Evolutionary conservation across 1,140 invertebrate species (phyloP).

Genomic region (Akabosia matsudoensis): DNA sequence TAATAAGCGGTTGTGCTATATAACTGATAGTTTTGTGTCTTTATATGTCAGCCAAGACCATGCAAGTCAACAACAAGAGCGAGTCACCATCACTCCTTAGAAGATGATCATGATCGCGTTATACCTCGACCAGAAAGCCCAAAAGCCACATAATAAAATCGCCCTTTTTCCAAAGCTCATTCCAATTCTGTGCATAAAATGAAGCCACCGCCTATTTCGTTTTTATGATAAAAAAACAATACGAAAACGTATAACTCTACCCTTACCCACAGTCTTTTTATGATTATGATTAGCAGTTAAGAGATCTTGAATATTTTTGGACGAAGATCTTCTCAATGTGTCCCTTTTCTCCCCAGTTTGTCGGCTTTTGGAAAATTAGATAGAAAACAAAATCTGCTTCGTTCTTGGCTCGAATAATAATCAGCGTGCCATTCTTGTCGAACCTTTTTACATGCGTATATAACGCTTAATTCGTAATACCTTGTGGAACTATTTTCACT

Average conservation of each 20-base stretch:
- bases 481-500: not conserved
- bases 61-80: not conserved
- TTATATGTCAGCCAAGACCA: slow-evolving; percentile 3
- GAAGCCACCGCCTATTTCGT: slow-evolving; percentile 7
- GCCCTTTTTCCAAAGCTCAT: slow-evolving; percentile 12
- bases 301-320: too few species aligned
- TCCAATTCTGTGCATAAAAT: slow-evolving; percentile 21
- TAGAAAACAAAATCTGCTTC: too few species aligned
- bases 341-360: not conserved
- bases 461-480: not conserved
- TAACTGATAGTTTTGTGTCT: not conserved
- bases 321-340: too few species aligned
- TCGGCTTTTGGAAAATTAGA: slow-evolving; percentile 4
- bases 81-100: too few species aligned
- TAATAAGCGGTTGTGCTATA: not conserved
- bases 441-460: not conserved
- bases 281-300: too few species aligned
- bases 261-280: too few species aligned
- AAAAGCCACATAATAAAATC: slow-evolving; percentile 23
- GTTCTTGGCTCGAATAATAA: not conserved
- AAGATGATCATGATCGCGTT: too few species aligned
- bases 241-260: not conserved
- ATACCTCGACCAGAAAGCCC: too few species aligned
- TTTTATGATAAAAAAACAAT: not conserved
- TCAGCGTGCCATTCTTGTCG: slow-evolving; percentile 9